Conservation (phyloP, 2,888 invertebrate species). For the Rhagonycha fulva region DNA sequence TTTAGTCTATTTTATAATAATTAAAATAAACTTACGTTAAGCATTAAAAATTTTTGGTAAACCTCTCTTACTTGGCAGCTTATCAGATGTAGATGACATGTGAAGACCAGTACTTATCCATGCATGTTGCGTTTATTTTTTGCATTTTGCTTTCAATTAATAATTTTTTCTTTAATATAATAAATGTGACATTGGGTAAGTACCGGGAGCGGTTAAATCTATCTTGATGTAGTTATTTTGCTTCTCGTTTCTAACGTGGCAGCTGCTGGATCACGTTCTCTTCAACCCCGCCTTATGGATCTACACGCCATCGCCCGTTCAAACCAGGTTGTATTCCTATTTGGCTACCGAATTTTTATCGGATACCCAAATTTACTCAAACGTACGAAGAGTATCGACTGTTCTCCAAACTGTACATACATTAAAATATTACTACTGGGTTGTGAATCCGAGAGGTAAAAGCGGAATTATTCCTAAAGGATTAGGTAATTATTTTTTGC, state of each 20-base stretch:
- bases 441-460: conserved; percentile 91
- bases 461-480: conserved; percentile 96
- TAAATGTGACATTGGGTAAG: conserved; percentile 52
- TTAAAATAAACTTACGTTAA: neutral
- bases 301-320: conserved; percentile 94
- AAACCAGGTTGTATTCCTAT: conserved; percentile 94
- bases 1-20: neutral
- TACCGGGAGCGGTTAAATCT: conserved; percentile 60
- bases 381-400: conserved; percentile 94
- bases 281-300: conserved; percentile 99
- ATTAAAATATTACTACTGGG: conserved; percentile 99
- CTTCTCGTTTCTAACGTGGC: conserved; percentile 89
- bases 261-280: conserved; percentile 97
- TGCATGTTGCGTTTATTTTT: conserved; percentile 45
- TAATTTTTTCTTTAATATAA: conserved; percentile 12
- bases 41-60: conserved; percentile 2
- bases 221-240: conserved; percentile 84
- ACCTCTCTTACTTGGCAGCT: conserved; percentile 21
- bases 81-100: conserved; percentile 19
- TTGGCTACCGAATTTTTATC: conserved; percentile 98
- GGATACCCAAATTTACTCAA: conserved; percentile 96
- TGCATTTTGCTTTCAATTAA: conserved; percentile 34
- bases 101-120: conserved; percentile 53
- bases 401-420: conserved; percentile 98
- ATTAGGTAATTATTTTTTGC: conserved; percentile 71